Evolutionary conservation across 1,140 invertebrate genomes (phyloP).

Genomic region (Pantala flavescens): DNA sequence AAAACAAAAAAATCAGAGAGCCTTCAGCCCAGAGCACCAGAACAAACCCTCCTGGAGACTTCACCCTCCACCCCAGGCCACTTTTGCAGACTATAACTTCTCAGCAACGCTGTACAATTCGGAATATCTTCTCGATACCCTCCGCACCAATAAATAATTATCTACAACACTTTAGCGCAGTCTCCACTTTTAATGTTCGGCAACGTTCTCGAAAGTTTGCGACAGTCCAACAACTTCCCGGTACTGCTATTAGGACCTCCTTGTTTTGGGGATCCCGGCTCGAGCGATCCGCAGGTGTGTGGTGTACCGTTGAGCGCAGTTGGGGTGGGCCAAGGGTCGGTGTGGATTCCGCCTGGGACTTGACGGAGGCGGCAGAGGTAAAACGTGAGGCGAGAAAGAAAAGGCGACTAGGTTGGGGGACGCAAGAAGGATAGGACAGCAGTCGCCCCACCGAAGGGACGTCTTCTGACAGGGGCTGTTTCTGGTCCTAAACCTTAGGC

Average conservation of each 20-base stretch:
- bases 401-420: neutral
- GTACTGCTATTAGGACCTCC: neutral
- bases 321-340: neutral
- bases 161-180: too few species aligned
- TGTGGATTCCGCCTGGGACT: neutral
- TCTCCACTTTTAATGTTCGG: too few species aligned
- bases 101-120: too few species aligned
- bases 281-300: neutral
- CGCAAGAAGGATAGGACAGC: constrained; percentile 43
- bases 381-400: neutral
- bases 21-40: too few species aligned
- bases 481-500: constrained; percentile 84
- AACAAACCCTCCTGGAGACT: too few species aligned
- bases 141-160: too few species aligned
- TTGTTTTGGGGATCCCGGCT: neutral
- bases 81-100: too few species aligned
- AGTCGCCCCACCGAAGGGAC: constrained; percentile 86
- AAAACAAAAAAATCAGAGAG: too few species aligned
- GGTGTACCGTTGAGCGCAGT: neutral
- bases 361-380: neutral
- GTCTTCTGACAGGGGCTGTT: constrained; percentile 92
- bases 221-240: too few species aligned
- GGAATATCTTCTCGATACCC: too few species aligned
- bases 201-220: too few species aligned
- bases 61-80: too few species aligned